Base-by-base conservation (phyloP, 2,797 vertebrate genomes). In the Pristis pectinata region DNA sequence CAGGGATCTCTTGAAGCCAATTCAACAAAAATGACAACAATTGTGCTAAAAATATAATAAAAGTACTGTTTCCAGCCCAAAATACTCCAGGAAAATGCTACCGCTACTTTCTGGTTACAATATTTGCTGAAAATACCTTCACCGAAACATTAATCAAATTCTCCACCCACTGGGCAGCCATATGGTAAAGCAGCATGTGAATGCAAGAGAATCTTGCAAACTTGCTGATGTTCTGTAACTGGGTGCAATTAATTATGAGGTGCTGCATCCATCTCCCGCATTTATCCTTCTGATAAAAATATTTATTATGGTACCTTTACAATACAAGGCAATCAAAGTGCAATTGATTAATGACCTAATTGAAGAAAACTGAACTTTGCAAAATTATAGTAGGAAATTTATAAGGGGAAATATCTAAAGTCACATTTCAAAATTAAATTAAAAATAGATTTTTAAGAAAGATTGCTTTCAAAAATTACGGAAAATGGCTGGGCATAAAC, bases 91-190 rank as follows among this genome's bases (percentile, higher is more conserved):
- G 91, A 96, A 97, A 97, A 96, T 96, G 96, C 95, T 96, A 95
- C 96, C 98, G 97, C 97, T 97, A 97, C 98, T 98, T 98, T 98
- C 97, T 98, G 98, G 97, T 98, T 98, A 98, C 98, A 98, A 98
- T 99, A 98, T 98, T 98, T 98, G 98, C 97, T 98, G 97, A 97
- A 97, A 98, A 98, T 95, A 97, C 96, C 97, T 97, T 97, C 98
- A 98, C 98, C 97, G 98, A 98, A 98, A 98, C 99, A 99, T 99
- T 99, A 99, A 99, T 99, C 99, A 99, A 99, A 99, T 99, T 98
- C 99, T 99, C 99, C 98, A 99, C 99, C 99, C 99, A 99, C 98
- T 99, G 99, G 98, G 99, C 98, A 98, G 98, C 98, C 99, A 99
- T 99, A 99, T 99, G 99, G 99, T 97, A 98, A 97, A 99, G 98